These are phyloP conservation scores for Orthosia cruda DNA, from an alignment of 2,888 invertebrate species.

Conservation along the genomic window DNA sequence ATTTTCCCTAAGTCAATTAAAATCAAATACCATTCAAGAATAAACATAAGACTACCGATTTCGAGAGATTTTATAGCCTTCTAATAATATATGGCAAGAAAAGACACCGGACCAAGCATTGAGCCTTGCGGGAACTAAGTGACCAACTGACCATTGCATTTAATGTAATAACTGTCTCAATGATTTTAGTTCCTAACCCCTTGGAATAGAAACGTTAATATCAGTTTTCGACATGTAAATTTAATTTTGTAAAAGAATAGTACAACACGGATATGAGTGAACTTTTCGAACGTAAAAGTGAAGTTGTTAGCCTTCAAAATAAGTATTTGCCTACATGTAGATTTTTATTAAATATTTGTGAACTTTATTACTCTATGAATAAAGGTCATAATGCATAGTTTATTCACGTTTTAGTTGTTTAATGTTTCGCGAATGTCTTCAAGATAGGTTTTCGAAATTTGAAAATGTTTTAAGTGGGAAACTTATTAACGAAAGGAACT, in stretches of 20 bases:
- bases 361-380: slow-evolving; percentile 50
- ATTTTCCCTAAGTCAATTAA: slow-evolving; percentile 24
- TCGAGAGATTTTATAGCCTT: slow-evolving; percentile 47
- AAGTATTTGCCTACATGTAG: slow-evolving; percentile 72
- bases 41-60: slow-evolving; percentile 26
- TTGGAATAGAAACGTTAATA: slow-evolving; percentile 61
- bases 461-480: slow-evolving; percentile 12
- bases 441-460: slow-evolving; percentile 46
- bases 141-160: slow-evolving; percentile 63
- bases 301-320: slow-evolving; percentile 86
- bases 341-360: slow-evolving; percentile 53
- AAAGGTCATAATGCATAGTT: slow-evolving; percentile 39
- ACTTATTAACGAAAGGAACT: slow-evolving; percentile 5
- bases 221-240: slow-evolving; percentile 55
- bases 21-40: slow-evolving; percentile 15
- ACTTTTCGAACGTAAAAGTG: slow-evolving; percentile 84
- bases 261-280: slow-evolving; percentile 85
- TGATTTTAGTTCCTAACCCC: slow-evolving; percentile 68
- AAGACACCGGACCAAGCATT: slow-evolving; percentile 71
- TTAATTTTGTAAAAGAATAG: slow-evolving; percentile 69
- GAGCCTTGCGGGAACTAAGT: slow-evolving; percentile 75
- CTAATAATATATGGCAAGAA: slow-evolving; percentile 65
- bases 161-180: slow-evolving; percentile 8
- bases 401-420: slow-evolving; percentile 30
- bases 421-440: slow-evolving; percentile 42